A percentile compares a stretch with the other conserved stretches of the same genome.
Evolutionary conservation across 2,113 vertebrate species (phyloP).

Genomic region (Petrocephalus microphthalmus): DNA sequence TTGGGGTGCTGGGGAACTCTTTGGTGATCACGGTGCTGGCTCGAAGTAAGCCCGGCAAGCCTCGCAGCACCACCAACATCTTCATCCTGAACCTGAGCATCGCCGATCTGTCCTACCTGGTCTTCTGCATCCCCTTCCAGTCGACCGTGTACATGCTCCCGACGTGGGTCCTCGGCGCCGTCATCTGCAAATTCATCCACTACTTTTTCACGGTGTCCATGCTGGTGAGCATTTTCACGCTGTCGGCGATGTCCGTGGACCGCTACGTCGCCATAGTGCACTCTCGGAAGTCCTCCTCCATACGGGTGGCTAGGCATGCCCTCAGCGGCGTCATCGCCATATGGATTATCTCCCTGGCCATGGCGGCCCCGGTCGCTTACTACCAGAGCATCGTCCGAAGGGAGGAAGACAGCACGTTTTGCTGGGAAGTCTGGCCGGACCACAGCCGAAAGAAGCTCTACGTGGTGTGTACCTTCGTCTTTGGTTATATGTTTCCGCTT

Average conservation of each 20-base stretch:
- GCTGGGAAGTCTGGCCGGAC: slow-evolving; percentile 88
- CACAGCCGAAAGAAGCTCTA: slow-evolving; percentile 77
- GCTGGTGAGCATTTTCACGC: slow-evolving; percentile 95
- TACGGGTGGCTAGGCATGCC: slow-evolving; percentile 75
- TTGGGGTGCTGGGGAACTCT: slow-evolving; percentile 89
- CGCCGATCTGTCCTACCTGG: slow-evolving; percentile 89
- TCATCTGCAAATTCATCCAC: slow-evolving; percentile 91
- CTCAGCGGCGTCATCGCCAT: slow-evolving; percentile 77
- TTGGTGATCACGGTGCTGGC: slow-evolving; percentile 90
- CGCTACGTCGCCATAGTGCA: slow-evolving; percentile 94
- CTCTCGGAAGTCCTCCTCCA: slow-evolving; percentile 77
- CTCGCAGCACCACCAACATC: slow-evolving; percentile 87
- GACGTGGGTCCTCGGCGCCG: slow-evolving; percentile 85
- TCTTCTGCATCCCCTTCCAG: slow-evolving; percentile 95
- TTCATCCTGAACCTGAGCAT: slow-evolving; percentile 93
- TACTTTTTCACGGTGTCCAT: slow-evolving; percentile 96
- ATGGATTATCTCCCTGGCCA: slow-evolving; percentile 80
- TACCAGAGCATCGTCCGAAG: slow-evolving; percentile 76
- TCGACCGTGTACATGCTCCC: slow-evolving; percentile 85
- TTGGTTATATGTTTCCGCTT: slow-evolving; percentile 86
- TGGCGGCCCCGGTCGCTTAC: slow-evolving; percentile 86
- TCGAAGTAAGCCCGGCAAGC: slow-evolving; percentile 75
- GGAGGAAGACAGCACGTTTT: slow-evolving; percentile 75
- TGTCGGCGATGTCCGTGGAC: slow-evolving; percentile 94
- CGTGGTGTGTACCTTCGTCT: slow-evolving; percentile 83